A percentile compares a stretch with the other conserved stretches of the same genome.
Evolutionary conservation across 2,797 vertebrate species (phyloP).

Genomic region (Neosilurus hyrtlii): DNA sequence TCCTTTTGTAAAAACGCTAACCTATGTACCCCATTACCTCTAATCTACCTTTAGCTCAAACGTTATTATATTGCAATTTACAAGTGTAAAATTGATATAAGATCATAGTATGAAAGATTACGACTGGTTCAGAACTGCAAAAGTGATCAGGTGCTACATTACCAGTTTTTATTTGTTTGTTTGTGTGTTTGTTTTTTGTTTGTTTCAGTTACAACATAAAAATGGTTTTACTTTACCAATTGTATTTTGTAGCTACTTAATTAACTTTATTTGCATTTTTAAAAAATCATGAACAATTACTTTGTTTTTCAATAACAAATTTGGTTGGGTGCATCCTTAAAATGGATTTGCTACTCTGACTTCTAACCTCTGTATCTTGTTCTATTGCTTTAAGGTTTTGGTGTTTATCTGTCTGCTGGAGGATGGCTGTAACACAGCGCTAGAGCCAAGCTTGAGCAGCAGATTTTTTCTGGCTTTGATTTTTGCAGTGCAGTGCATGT

Average conservation of each 20-base stretch:
- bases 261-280: not conserved
- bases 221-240: too few relatives aligned
- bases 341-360: not conserved
- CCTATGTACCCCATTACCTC: not conserved
- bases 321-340: not conserved
- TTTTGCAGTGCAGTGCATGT: not conserved
- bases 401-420: not conserved
- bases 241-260: not conserved
- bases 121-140: too few relatives aligned
- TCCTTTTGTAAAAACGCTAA: not conserved
- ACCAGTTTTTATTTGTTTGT: too few relatives aligned
- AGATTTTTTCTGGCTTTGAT: conserved; percentile 8
- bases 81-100: not conserved
- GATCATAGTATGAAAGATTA: not conserved
- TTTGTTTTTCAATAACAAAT: not conserved
- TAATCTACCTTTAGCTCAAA: not conserved
- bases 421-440: too few relatives aligned
- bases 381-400: not conserved
- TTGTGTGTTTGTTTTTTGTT: too few relatives aligned
- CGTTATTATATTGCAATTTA: not conserved
- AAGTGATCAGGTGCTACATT: not conserved
- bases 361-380: not conserved
- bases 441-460: not conserved
- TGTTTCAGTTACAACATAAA: too few relatives aligned
- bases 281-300: too few relatives aligned